These are phyloP conservation scores for Chrysotoxum bicinctum DNA, from an alignment of 2,888 invertebrate genomes.

Conservation along the genomic window DNA sequence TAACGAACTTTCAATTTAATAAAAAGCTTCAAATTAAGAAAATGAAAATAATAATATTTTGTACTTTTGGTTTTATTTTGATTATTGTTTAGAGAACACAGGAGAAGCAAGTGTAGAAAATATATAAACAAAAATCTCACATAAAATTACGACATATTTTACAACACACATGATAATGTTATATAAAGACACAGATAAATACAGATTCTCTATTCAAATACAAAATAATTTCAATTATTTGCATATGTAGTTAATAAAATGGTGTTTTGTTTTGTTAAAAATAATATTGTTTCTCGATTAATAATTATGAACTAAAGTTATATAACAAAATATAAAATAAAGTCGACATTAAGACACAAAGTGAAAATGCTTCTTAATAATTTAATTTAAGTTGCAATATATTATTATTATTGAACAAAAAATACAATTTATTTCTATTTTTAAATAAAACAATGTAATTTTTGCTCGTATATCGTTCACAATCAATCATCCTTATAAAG, in stretches of 20 bases:
- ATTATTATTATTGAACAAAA: neutral
- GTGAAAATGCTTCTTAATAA: too few relatives aligned
- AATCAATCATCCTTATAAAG: neutral
- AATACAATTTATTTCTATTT: neutral
- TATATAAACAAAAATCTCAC: neutral
- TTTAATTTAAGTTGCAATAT: neutral
- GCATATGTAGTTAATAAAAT: neutral
- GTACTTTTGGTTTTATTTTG: neutral
- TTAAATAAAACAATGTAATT: neutral
- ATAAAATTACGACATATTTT: neutral
- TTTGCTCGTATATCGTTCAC: neutral
- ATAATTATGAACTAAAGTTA: too few relatives aligned
- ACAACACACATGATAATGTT: neutral
- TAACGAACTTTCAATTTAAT: neutral
- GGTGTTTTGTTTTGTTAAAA: too few relatives aligned
- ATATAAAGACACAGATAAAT: too few relatives aligned
- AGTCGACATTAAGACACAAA: neutral
- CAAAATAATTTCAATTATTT: neutral
- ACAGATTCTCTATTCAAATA: too few relatives aligned
- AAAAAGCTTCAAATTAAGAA: neutral
- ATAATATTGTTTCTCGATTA: too few relatives aligned
- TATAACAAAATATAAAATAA: neutral
- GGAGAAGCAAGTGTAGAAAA: slow-evolving; percentile 16
- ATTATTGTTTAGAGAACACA: neutral
- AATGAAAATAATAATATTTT: neutral